These are phyloP conservation scores for Montipora sp. DNA, from an alignment of 64 coral and sea anemone genomes.

Conservation along the genomic window DNA sequence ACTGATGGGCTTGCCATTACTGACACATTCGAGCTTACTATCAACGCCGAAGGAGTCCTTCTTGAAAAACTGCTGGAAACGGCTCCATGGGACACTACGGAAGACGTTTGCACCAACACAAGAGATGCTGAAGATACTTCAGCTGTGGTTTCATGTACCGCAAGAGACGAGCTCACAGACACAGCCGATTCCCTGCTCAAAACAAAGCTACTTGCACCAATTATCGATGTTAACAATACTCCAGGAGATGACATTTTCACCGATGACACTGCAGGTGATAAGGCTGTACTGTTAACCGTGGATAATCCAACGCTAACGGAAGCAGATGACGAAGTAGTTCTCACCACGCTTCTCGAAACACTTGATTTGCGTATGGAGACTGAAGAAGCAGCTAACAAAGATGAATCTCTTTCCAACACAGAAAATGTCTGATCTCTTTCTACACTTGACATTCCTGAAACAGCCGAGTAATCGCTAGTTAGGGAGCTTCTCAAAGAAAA, in stretches of 20 bases:
- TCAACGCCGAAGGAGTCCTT: no score
- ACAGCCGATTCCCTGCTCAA: no score
- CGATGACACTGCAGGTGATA: neutral
- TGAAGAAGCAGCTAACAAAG: neutral
- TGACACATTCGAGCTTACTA: no score
- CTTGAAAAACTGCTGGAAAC: no score
- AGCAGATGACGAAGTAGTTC: neutral
- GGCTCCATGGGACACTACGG: no score
- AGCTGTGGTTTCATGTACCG: no score
- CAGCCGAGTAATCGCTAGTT: neutral
- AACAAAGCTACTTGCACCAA: neutral
- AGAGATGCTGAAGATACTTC: no score
- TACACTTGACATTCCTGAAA: neutral
- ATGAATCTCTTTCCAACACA: neutral
- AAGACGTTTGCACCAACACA: no score
- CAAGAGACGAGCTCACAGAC: no score
- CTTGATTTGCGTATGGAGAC: neutral
- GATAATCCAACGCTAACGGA: neutral
- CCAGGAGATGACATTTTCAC: neutral
- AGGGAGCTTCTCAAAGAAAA: neutral
- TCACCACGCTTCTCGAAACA: neutral
- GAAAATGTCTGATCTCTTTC: neutral
- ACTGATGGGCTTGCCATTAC: no score
- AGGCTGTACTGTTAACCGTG: neutral
- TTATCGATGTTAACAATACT: neutral